Percentiles rank a stretch among this genome's conserved stretches.
phyloP scores from a whole-genome alignment of 2,888 invertebrate species.

The Hypercompe scribonia region DNA sequence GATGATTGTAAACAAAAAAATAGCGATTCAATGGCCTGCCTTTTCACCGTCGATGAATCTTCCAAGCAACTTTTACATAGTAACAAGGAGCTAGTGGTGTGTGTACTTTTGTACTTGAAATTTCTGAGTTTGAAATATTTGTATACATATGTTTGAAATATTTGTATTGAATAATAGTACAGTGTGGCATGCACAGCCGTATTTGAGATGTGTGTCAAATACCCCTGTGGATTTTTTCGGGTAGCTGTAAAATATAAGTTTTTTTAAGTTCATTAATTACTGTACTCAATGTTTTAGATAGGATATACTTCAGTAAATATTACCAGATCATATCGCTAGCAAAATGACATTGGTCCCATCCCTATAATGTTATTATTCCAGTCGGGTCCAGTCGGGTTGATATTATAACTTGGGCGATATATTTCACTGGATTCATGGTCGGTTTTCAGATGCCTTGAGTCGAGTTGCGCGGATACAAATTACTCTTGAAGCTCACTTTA shows the following conservation, averaged over 20 bases:
- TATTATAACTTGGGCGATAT: slow-evolving; percentile 62
- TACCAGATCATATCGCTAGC: not conserved
- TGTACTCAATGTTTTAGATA: not conserved
- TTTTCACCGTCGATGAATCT: too few species aligned
- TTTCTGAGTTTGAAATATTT: too few species aligned
- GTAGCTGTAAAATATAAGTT: not conserved
- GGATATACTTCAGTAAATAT: not conserved
- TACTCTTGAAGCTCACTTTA: slow-evolving; percentile 48
- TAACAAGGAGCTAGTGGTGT: too few species aligned
- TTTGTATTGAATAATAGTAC: too few species aligned
- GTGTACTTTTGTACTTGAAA: too few species aligned
- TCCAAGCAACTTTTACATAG: too few species aligned
- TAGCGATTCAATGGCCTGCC: too few species aligned
- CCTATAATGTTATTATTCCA: slow-evolving; percentile 54
- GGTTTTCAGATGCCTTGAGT: slow-evolving; percentile 51
- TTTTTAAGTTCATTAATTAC: not conserved
- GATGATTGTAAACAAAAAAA: too few species aligned
- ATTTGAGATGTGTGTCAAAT: not conserved
- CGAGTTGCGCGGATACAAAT: slow-evolving; percentile 55
- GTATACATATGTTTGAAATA: too few species aligned
- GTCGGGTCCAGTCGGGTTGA: slow-evolving; percentile 49
- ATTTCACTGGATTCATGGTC: slow-evolving; percentile 53
- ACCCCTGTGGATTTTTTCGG: not conserved
- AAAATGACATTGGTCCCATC: slow-evolving; percentile 18
- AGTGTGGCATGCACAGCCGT: too few species aligned